Evolutionary conservation across 2,113 vertebrate species (phyloP).

Genomic region (Illadopsis cleaveri): DNA sequence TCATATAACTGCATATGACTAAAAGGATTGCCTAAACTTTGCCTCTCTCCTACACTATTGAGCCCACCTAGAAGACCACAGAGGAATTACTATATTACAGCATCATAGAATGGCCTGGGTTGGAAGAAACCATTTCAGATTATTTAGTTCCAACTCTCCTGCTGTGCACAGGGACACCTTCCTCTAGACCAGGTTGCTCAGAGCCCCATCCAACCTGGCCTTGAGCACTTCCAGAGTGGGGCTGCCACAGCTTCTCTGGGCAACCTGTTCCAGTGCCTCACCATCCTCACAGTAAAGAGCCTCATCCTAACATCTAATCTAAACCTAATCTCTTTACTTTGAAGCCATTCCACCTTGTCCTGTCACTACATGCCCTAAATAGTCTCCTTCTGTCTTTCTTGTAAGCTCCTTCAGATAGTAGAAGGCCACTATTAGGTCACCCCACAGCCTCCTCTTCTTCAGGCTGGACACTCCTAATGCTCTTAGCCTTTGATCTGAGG

Average conservation of each 20-base stretch:
- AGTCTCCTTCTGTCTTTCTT: background rate
- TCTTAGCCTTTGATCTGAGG: background rate
- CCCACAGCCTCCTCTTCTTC: background rate
- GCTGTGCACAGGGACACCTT: background rate
- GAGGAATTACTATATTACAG: background rate
- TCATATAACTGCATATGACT: background rate
- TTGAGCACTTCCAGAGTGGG: too few relatives aligned
- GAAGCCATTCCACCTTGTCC: background rate
- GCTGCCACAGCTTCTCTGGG: background rate
- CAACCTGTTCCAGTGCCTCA: background rate
- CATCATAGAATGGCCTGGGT: background rate
- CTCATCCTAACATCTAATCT: background rate
- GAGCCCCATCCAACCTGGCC: too few relatives aligned
- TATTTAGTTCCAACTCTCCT: background rate
- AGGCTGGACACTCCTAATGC: background rate
- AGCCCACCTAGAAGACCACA: background rate
- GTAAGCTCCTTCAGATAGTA: background rate
- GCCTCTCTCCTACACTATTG: background rate
- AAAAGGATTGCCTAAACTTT: background rate
- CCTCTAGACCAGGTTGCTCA: background rate
- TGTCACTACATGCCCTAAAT: background rate
- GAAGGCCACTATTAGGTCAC: background rate
- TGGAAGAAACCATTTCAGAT: background rate
- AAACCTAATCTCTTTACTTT: background rate
- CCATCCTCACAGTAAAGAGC: background rate